Percentiles rank a stretch among this genome's conserved stretches.
These are phyloP conservation scores for Mythimna ferrago DNA, from an alignment of 2,888 invertebrate genomes.

Conservation along the genomic window DNA sequence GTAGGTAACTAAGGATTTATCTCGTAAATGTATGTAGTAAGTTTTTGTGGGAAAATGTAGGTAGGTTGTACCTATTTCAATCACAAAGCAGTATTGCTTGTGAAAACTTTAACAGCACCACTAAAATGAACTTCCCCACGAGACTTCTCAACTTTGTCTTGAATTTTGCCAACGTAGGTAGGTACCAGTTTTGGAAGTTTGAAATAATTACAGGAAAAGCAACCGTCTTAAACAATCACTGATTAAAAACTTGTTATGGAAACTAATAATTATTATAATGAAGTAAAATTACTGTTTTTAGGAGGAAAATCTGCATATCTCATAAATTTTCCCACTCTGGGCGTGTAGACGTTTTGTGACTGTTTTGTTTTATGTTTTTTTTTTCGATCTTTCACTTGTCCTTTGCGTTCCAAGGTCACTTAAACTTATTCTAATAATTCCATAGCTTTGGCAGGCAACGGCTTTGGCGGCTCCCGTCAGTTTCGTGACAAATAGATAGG, in stretches of 20 bases:
- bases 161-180: not conserved
- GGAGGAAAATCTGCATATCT: too few relatives aligned
- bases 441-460: too few relatives aligned
- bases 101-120: not conserved
- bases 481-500: too few relatives aligned
- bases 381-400: too few relatives aligned
- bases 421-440: too few relatives aligned
- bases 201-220: not conserved
- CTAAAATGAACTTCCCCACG: constrained; percentile 12
- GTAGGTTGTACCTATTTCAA: not conserved
- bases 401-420: too few relatives aligned
- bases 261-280: not conserved
- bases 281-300: too few relatives aligned
- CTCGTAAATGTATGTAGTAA: not conserved
- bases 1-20: not conserved
- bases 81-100: not conserved
- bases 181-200: not conserved
- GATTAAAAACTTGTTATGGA: not conserved
- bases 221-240: not conserved
- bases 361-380: too few relatives aligned
- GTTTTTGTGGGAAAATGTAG: not conserved
- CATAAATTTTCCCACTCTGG: too few relatives aligned
- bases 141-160: not conserved
- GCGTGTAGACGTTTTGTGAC: too few relatives aligned
- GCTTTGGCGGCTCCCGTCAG: too few relatives aligned